Conservation (phyloP, 2,888 invertebrate genomes). For the Chymomyza procnemis region DNA sequence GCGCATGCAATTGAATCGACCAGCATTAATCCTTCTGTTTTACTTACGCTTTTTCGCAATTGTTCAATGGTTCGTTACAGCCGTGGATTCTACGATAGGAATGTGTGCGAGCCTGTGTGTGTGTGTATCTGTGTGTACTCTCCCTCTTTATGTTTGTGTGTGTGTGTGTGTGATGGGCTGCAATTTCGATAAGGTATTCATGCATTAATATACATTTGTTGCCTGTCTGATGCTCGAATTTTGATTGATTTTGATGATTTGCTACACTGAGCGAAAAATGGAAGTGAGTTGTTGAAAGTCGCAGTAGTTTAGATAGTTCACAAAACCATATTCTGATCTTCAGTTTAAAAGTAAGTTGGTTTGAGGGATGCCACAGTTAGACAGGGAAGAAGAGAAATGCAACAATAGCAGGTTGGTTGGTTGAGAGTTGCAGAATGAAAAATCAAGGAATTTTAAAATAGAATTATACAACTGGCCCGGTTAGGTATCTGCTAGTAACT, state of each 20-base stretch:
- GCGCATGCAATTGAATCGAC: constrained; percentile 38
- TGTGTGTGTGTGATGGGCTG: background rate
- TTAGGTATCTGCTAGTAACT: too few relatives aligned
- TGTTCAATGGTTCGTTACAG: constrained; percentile 64
- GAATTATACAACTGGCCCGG: too few relatives aligned
- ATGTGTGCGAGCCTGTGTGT: background rate
- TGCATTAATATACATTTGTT: constrained; percentile 38
- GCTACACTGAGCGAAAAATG: background rate
- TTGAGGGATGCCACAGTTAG: too few relatives aligned
- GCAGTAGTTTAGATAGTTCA: background rate
- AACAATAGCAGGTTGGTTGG: too few relatives aligned
- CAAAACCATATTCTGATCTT: too few relatives aligned
- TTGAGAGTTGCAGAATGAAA: too few relatives aligned
- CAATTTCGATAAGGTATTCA: constrained; percentile 27
- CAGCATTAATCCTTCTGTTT: constrained; percentile 73
- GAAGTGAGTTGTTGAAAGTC: background rate
- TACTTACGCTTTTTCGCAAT: constrained; percentile 55
- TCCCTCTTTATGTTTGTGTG: too few relatives aligned
- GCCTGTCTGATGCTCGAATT: constrained; percentile 43
- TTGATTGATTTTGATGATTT: constrained; percentile 53
- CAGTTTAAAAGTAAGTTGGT: too few relatives aligned
- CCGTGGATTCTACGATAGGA: background rate
- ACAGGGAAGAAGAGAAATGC: too few relatives aligned
- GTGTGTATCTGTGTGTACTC: background rate
- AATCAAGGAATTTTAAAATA: too few relatives aligned